Percentiles rank a stretch among this genome's conserved stretches.
phyloP scores from a whole-genome alignment of 2,888 invertebrate species.

The Eupsilia transversa region DNA sequence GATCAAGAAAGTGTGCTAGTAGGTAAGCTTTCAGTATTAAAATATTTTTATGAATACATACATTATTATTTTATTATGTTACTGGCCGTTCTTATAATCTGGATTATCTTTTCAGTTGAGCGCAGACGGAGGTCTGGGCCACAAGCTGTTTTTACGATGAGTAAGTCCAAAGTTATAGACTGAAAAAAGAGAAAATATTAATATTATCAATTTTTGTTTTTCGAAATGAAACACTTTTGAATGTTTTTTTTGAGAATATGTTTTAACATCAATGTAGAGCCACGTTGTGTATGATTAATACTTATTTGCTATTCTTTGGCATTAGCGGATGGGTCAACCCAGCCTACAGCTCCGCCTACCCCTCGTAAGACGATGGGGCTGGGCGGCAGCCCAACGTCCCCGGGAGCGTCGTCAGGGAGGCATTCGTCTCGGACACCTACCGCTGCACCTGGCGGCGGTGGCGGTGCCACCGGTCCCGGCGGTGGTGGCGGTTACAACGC shows the following conservation, averaged over 20 bases:
- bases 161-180: constrained; percentile 20
- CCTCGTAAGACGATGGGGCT: neutral
- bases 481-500: too few species aligned
- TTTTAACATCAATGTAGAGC: neutral
- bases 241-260: neutral
- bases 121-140: constrained; percentile 58
- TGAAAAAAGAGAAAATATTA: neutral
- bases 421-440: too few species aligned
- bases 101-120: constrained; percentile 78
- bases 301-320: neutral
- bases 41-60: neutral
- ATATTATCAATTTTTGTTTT: neutral
- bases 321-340: constrained; percentile 5
- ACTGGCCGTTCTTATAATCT: neutral
- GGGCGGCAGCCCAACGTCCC: neutral
- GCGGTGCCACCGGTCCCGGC: too few species aligned
- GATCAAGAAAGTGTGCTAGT: constrained; percentile 79
- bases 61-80: neutral
- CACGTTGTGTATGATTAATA: neutral
- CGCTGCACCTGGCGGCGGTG: too few species aligned
- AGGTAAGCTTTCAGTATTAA: constrained; percentile 71
- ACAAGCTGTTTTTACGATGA: neutral
- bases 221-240: neutral
- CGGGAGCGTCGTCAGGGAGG: too few species aligned
- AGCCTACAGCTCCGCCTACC: too few species aligned